phyloP scores from a whole-genome alignment of 2,888 invertebrate genomes.

The Mythimna pallens region DNA sequence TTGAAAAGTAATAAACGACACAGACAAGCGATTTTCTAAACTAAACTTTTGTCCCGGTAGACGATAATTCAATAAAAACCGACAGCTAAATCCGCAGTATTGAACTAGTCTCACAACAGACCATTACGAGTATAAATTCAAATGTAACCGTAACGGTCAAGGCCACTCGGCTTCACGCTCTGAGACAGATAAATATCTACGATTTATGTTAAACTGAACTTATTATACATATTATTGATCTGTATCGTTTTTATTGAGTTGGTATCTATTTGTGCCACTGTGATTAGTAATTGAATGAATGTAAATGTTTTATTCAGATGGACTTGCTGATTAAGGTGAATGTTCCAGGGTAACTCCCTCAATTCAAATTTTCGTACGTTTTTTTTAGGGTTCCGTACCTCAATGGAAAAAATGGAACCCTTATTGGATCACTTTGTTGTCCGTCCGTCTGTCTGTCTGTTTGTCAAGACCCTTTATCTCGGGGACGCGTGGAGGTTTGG shows the following conservation, averaged over 20 bases:
- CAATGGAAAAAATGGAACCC: too few relatives aligned
- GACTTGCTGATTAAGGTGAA: too few relatives aligned
- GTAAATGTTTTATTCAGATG: conserved; percentile 3
- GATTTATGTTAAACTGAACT: conserved; percentile 46
- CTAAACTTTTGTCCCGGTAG: too few relatives aligned
- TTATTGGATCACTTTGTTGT: too few relatives aligned
- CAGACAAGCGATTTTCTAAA: too few relatives aligned
- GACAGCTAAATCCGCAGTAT: neutral
- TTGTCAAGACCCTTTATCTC: too few relatives aligned
- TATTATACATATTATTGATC: conserved; percentile 39
- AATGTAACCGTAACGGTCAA: conserved; percentile 57
- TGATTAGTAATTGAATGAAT: neutral
- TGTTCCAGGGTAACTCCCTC: too few relatives aligned
- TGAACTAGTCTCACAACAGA: conserved; percentile 11
- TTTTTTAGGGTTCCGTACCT: too few relatives aligned
- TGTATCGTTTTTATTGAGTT: conserved; percentile 47
- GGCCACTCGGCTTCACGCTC: conserved; percentile 50
- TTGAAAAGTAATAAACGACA: too few relatives aligned
- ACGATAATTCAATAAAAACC: neutral
- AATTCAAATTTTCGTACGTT: too few relatives aligned
- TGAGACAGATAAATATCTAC: conserved; percentile 46
- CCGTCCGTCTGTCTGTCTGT: too few relatives aligned
- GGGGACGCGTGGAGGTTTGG: too few relatives aligned
- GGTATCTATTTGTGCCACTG: conserved; percentile 18
- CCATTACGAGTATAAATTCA: conserved; percentile 19